Evolutionary conservation across 1,140 invertebrate species (phyloP).

Genomic region (Armadillidium nasatum): DNA sequence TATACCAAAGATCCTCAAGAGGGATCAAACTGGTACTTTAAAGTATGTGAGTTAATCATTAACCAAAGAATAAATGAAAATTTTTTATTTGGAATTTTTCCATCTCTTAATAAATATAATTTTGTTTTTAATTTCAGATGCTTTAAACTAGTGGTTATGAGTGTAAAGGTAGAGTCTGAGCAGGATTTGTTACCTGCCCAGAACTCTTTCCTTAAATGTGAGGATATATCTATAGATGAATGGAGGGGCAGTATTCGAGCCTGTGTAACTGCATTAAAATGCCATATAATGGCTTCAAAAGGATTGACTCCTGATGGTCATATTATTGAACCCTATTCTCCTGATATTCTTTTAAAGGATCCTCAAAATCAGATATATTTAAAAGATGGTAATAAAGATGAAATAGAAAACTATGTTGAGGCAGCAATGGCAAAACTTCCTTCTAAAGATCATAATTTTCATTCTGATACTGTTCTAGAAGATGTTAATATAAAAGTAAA

Average conservation of each 20-base stretch:
- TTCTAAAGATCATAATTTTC: background rate
- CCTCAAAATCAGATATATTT: slow-evolving; percentile 31
- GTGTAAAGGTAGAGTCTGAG: slow-evolving; percentile 1
- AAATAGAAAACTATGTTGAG: slow-evolving; percentile 33
- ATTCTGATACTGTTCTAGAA: background rate
- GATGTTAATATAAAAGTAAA: background rate
- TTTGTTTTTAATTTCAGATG: background rate
- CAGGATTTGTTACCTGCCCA: background rate
- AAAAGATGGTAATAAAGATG: slow-evolving; percentile 32
- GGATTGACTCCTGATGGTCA: slow-evolving; percentile 40
- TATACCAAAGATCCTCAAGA: too few species aligned
- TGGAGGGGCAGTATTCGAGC: slow-evolving; percentile 38
- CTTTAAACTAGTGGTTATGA: background rate
- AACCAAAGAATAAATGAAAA: too few species aligned
- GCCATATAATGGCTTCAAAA: slow-evolving; percentile 41
- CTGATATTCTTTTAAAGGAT: slow-evolving; percentile 31
- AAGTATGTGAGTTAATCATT: too few species aligned
- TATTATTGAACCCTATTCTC: slow-evolving; percentile 36
- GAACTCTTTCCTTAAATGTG: background rate
- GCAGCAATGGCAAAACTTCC: slow-evolving; percentile 20
- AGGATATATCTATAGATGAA: background rate
- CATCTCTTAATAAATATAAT: background rate
- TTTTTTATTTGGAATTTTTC: too few species aligned
- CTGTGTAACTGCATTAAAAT: slow-evolving; percentile 39
- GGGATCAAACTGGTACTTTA: too few species aligned